Evolutionary conservation across 2,888 invertebrate genomes (phyloP), one percentile per base, ranked within the genome.

Genomic region (Ichneumon xanthorius): DNA sequence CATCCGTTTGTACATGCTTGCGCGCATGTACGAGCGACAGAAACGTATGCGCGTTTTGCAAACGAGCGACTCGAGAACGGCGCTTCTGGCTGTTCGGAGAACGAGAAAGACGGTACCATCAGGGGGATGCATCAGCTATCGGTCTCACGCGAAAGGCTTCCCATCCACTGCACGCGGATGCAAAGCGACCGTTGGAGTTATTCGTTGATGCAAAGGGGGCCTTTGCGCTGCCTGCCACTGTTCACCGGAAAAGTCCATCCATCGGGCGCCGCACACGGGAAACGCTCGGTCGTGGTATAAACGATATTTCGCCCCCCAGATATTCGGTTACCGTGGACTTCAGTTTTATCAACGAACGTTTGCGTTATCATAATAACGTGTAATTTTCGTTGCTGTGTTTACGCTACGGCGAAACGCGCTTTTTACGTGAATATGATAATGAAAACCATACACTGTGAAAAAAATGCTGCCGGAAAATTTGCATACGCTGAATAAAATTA

Each of bases 181-280:
- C 58, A 4, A 26, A 58, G 9, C 22, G 58, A 26, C 58, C 26
- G 58, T 26, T 11, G 58, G 11, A 58, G 58, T 58, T 58, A 22
- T 58, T 58, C 58, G 22, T 58, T 58, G 14, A 58, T 22, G 26
- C 58, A 58, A 58, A 58, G 58, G 26, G 45, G 58, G 14, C 58
- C 58, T 58, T 58, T 58, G 26, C 58, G 58, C 22, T 22, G 26
- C 58, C 26, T 58, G 55, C 7, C 55, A 22, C 19, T 55, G 58
- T 58, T 22, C 26, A 26, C 19, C 11, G 5, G 22, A 58, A 58
- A 26, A 58, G 58, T 58, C 26, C 22, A 58, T 58, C 58, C 26
- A 11, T 14, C 58, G 22, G 11, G 58, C 11, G 2, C 22, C 11
- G 14, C 22, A 14, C 58, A 58, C 22, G 22, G 22, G 0, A 11